These are phyloP conservation scores for Lordiphosa andalusiaca DNA, from an alignment of 2,888 invertebrate genomes.

Conservation along the genomic window DNA sequence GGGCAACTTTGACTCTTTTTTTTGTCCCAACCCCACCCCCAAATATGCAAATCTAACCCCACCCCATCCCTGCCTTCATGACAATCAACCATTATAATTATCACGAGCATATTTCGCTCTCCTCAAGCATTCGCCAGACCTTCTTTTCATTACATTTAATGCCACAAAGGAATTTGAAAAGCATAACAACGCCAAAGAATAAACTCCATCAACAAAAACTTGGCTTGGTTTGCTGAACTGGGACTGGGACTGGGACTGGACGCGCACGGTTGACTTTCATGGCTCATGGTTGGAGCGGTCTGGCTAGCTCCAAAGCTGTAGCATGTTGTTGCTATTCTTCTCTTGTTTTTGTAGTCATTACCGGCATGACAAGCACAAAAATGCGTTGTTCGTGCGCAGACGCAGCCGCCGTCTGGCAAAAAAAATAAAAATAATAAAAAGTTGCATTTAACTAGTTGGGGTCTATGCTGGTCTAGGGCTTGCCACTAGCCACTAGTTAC, in stretches of 20 bases:
- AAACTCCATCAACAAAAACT: slow-evolving; percentile 57
- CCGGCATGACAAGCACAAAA: slow-evolving; percentile 77
- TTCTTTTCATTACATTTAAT: slow-evolving; percentile 73
- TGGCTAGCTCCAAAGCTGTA: slow-evolving; percentile 66
- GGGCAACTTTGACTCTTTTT: slow-evolving; percentile 28
- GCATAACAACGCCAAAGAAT: slow-evolving; percentile 60
- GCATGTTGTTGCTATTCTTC: slow-evolving; percentile 46
- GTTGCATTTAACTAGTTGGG: slow-evolving; percentile 67
- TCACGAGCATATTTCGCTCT: slow-evolving; percentile 51
- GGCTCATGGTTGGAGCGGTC: slow-evolving; percentile 76
- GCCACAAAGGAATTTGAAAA: slow-evolving; percentile 71
- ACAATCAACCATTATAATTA: slow-evolving; percentile 66
- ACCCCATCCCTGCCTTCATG: slow-evolving; percentile 47
- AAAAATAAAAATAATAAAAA: slow-evolving; percentile 29
- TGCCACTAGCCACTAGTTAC: slow-evolving; percentile 22
- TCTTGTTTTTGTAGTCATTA: slow-evolving; percentile 55
- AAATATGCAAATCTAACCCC: slow-evolving; percentile 8
- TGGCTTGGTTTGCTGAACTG: slow-evolving; percentile 26
- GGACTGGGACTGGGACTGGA: slow-evolving; percentile 46
- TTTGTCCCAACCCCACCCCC: background rate
- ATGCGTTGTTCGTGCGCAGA: slow-evolving; percentile 69
- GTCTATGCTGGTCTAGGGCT: slow-evolving; percentile 38
- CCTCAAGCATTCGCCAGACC: slow-evolving; percentile 57
- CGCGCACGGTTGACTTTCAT: slow-evolving; percentile 77
- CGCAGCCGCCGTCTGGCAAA: slow-evolving; percentile 43